Percentiles rank a stretch among this genome's conserved stretches.
Evolutionary conservation across 2,113 vertebrate species (phyloP).

Genomic region (Pyrgilauda ruficollis): DNA sequence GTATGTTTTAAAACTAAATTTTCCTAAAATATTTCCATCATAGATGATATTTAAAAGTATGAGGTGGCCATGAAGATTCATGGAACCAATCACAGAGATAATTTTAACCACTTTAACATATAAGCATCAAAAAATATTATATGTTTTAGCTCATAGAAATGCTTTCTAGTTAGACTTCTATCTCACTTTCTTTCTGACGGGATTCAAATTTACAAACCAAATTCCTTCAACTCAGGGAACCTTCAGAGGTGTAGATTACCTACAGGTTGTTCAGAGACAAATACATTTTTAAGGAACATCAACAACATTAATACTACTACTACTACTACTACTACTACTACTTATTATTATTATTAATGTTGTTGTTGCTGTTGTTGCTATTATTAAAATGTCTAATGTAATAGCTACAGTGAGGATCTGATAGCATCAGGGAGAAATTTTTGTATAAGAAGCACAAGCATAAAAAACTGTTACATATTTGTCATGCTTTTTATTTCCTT

Average conservation of each 20-base stretch:
- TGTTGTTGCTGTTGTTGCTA: too few relatives aligned
- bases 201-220: background rate
- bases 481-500: background rate
- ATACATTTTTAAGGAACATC: background rate
- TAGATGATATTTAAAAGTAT: background rate
- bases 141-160: background rate
- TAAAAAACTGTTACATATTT: background rate
- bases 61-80: background rate
- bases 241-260: background rate
- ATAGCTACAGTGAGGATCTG: background rate
- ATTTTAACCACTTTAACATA: background rate
- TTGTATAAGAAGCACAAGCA: background rate
- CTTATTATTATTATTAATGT: too few relatives aligned
- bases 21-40: background rate
- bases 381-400: background rate
- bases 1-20: background rate
- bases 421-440: background rate
- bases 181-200: background rate
- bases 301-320: too few relatives aligned
- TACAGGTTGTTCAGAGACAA: background rate
- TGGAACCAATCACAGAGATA: background rate
- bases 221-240: background rate
- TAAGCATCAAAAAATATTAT: background rate
- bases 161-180: background rate
- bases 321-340: too few relatives aligned